These are phyloP conservation scores for Gandaritis pyraliata DNA, from an alignment of 2,888 invertebrate species.

Conservation along the genomic window DNA sequence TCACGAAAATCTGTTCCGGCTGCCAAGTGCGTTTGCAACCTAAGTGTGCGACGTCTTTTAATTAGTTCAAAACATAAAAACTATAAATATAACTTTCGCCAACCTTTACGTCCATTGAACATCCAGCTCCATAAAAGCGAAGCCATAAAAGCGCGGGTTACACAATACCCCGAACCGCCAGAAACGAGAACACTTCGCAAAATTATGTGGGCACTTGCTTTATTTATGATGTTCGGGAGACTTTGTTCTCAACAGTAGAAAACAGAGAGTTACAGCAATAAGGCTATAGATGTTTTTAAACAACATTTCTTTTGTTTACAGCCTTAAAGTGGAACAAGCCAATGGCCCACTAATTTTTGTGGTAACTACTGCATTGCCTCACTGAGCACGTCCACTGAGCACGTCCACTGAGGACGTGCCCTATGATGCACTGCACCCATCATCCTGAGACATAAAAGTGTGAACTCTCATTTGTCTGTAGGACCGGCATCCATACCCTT, in stretches of 20 bases:
- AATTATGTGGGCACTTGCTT: slow-evolving; percentile 33
- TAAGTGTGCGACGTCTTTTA: background rate
- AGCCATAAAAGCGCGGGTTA: slow-evolving; percentile 19
- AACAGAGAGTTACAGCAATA: background rate
- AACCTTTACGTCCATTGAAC: slow-evolving; percentile 26
- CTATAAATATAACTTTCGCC: slow-evolving; percentile 29
- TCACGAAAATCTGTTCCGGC: too few relatives aligned
- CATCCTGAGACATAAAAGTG: too few relatives aligned
- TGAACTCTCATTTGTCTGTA: too few relatives aligned
- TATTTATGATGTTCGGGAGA: slow-evolving; percentile 33
- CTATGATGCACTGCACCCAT: too few relatives aligned
- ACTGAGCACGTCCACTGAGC: too few relatives aligned
- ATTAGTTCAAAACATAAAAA: slow-evolving; percentile 14
- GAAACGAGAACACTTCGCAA: slow-evolving; percentile 32
- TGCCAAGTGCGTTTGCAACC: too few relatives aligned
- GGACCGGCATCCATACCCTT: too few relatives aligned
- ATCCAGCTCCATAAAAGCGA: slow-evolving; percentile 26
- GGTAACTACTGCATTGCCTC: too few relatives aligned
- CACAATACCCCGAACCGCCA: slow-evolving; percentile 27
- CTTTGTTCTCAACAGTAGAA: slow-evolving; percentile 26
- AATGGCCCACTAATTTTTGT: too few relatives aligned
- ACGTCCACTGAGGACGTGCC: too few relatives aligned
- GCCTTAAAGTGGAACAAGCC: too few relatives aligned
- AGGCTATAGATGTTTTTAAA: background rate
- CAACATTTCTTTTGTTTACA: too few relatives aligned